A percentile compares a stretch with the other conserved stretches of the same genome.
Conservation (phyloP, 2,113 vertebrate genomes). For the Corythornis cristatus region DNA sequence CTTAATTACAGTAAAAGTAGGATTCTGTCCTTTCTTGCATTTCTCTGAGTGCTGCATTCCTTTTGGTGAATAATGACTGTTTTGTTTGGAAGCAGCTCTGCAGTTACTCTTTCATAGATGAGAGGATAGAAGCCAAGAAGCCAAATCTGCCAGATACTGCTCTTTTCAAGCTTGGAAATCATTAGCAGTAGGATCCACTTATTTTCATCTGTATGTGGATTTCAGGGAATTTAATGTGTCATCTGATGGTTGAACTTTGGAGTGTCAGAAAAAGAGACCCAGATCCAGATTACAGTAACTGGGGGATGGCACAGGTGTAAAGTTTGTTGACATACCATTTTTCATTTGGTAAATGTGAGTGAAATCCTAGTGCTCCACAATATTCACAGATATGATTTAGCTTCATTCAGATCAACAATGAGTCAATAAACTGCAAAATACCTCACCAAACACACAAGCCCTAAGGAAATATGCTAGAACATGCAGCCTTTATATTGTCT, state of each 20-base stretch:
- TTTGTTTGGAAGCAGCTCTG: not conserved
- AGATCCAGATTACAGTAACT: slow-evolving; percentile 2
- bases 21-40: not conserved
- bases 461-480: slow-evolving; percentile 57
- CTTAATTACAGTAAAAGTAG: not conserved
- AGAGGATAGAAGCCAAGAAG: not conserved
- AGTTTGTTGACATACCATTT: slow-evolving; percentile 48
- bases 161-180: not conserved
- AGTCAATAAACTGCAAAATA: slow-evolving; percentile 20
- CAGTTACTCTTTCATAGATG: not conserved
- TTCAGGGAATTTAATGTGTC: not conserved
- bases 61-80: not conserved
- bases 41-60: not conserved
- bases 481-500: slow-evolving; percentile 23
- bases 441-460: slow-evolving; percentile 18
- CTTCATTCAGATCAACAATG: slow-evolving; percentile 45
- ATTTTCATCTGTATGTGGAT: not conserved
- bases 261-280: not conserved
- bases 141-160: not conserved
- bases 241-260: not conserved
- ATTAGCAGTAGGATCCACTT: not conserved
- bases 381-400: not conserved
- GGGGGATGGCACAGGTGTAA: slow-evolving; percentile 28
- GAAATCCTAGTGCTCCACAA: not conserved
- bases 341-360: slow-evolving; percentile 59